Evolutionary conservation across 2,888 invertebrate species (phyloP), one percentile per base, ranked within the genome.

Genomic region (Lithosia quadra): DNA sequence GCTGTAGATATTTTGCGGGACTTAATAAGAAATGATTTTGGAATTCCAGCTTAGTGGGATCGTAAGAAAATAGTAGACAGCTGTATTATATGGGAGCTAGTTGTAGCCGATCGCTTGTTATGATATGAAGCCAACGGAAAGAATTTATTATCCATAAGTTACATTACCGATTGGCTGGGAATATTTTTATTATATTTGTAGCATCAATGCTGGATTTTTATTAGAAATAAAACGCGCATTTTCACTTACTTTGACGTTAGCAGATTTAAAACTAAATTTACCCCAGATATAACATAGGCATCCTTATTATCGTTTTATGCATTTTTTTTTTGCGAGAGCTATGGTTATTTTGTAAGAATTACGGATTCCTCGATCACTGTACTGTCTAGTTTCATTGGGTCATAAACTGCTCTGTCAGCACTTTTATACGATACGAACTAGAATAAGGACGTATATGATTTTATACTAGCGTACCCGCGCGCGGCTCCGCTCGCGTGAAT

Each of bases 11-110:
- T 77, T 71, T 71, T 61, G 59, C 63, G 58, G 67, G 43, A 39
- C 69, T 70, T 64, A 68, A 67, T 70, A 70, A 68, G 56, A 65
- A 68, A 71, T 75, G 53, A 73, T 61, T 75, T 39, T 63, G 21
- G 9, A 28, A 60, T 64, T 63, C 22, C 36, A 8, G 15, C 56
- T 62, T 62, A 69, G 62, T 65, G 28, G 56, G 24, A 63, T 66
- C 72, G 53, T 57, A 62, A 49, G 49, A 58, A 58, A 43, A 69
- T 57, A 33, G 55, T 21, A 60, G 24, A 43, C 56, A 61, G 60
- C 56, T 68, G 60, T 56, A 61, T 49, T 61, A 65, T 55, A 63
- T 56, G 53, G 49, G 10, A 39, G 21, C 21, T 64, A 15, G 21
- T 43, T 33, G 28, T 64, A 43, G 43, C 33, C 36, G 49, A 21